A percentile compares a stretch with the other conserved stretches of the same genome.
phyloP scores from a whole-genome alignment of 2,113 vertebrate species.

The Spilogale gracilis region DNA sequence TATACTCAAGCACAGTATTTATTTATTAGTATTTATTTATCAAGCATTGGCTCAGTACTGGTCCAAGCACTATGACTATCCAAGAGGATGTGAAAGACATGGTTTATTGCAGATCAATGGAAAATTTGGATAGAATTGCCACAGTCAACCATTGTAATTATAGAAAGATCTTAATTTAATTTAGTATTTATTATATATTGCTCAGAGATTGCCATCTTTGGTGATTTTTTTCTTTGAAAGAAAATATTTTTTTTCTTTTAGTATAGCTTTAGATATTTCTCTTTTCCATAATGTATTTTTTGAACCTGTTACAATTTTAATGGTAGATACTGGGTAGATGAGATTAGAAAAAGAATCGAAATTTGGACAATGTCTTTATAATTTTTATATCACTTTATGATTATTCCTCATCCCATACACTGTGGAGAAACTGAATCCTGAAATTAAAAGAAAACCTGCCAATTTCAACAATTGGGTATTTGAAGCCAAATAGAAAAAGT shows the following conservation, averaged over 20 bases:
- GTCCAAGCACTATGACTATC: neutral
- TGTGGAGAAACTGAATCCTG: neutral
- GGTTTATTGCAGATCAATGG: neutral
- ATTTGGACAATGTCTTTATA: slow-evolving; percentile 4
- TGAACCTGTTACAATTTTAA: neutral
- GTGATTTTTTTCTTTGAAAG: neutral
- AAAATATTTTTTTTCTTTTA: neutral
- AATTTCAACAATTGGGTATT: neutral
- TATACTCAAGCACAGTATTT: neutral
- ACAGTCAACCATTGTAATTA: neutral
- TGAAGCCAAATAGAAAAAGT: neutral
- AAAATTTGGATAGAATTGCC: neutral
- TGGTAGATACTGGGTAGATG: neutral
- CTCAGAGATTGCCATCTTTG: neutral
- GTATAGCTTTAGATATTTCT: slow-evolving; percentile 2
- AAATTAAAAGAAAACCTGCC: neutral
- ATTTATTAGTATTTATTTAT: slow-evolving; percentile 13
- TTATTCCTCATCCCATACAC: neutral
- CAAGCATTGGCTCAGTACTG: neutral
- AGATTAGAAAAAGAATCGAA: neutral
- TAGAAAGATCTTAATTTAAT: slow-evolving; percentile 1
- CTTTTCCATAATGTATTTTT: slow-evolving; percentile 1
- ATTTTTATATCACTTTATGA: neutral
- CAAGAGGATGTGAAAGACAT: neutral
- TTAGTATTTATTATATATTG: neutral